These are phyloP conservation scores for Epizoanthus rinbou DNA, from an alignment of 92 coral and sea anemone species.

Conservation along the genomic window DNA sequence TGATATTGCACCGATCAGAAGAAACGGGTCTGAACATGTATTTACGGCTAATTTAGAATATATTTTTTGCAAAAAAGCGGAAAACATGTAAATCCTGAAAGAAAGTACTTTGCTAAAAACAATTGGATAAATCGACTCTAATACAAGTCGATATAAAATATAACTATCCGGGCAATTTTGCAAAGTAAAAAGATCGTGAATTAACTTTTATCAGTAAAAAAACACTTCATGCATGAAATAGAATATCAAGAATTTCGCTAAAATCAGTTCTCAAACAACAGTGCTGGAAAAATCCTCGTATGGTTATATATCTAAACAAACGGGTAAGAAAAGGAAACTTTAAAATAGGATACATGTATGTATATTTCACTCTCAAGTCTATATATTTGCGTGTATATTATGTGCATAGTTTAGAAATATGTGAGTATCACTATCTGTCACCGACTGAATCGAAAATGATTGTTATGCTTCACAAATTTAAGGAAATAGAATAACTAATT, in stretches of 20 bases:
- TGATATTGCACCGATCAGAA: no score
- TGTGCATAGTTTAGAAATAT: not conserved
- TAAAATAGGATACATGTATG: not conserved
- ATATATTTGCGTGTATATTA: not conserved
- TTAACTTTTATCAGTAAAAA: not conserved
- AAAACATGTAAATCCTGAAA: not conserved
- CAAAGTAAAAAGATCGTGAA: not conserved
- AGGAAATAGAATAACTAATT: not conserved
- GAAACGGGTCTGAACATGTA: no score
- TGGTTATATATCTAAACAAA: not conserved
- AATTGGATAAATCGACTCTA: not conserved
- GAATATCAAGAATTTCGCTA: not conserved
- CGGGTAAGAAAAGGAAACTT: not conserved
- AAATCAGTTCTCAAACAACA: not conserved
- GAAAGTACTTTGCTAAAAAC: not conserved
- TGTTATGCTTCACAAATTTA: conserved; percentile 22
- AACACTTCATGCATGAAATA: not conserved
- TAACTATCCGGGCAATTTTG: not conserved
- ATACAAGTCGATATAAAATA: not conserved
- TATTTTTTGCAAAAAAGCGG: not conserved
- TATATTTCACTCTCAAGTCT: not conserved
- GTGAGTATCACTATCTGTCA: not conserved
- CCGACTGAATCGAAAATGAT: not conserved
- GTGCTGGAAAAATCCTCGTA: not conserved
- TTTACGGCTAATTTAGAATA: no score